Evolutionary conservation across 1,140 invertebrate genomes (phyloP).

Genomic region (Drosophila gunungcola): DNA sequence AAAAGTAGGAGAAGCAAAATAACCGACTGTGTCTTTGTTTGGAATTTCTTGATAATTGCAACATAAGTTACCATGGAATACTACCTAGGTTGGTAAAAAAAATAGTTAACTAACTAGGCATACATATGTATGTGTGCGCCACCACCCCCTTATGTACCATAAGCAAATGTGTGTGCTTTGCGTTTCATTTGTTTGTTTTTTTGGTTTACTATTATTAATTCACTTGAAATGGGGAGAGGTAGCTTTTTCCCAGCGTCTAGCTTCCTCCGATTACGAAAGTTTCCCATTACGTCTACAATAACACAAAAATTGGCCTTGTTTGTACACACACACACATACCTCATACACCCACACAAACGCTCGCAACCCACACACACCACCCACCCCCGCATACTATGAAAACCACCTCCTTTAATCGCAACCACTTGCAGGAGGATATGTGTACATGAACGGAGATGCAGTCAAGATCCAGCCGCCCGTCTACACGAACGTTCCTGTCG

Average conservation of each 20-base stretch:
- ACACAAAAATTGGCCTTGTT: constrained; percentile 43
- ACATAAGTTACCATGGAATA: constrained; percentile 83
- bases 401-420: constrained; percentile 6
- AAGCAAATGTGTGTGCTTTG: constrained; percentile 19
- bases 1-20: constrained; percentile 44
- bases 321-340: constrained; percentile 17
- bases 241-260: constrained; percentile 30
- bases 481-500: constrained; percentile 84
- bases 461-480: constrained; percentile 80
- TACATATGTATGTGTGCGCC: constrained; percentile 22
- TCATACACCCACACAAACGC: constrained; percentile 7
- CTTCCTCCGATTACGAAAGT: constrained; percentile 40
- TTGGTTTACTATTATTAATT: constrained; percentile 14
- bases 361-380: constrained; percentile 6
- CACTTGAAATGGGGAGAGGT: constrained; percentile 25
- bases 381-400: constrained; percentile 13
- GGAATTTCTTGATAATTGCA: constrained; percentile 78
- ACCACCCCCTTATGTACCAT: constrained; percentile 15
- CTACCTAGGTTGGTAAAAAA: constrained; percentile 74
- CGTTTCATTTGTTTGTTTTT: constrained; percentile 41
- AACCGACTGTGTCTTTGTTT: constrained; percentile 71
- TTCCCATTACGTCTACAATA: constrained; percentile 50
- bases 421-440: constrained; percentile 73
- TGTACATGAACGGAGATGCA: constrained; percentile 84
- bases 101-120: constrained; percentile 25